These are phyloP conservation scores for Dipodomys merriami DNA, from an alignment of 2,113 vertebrate species.

Conservation along the genomic window DNA sequence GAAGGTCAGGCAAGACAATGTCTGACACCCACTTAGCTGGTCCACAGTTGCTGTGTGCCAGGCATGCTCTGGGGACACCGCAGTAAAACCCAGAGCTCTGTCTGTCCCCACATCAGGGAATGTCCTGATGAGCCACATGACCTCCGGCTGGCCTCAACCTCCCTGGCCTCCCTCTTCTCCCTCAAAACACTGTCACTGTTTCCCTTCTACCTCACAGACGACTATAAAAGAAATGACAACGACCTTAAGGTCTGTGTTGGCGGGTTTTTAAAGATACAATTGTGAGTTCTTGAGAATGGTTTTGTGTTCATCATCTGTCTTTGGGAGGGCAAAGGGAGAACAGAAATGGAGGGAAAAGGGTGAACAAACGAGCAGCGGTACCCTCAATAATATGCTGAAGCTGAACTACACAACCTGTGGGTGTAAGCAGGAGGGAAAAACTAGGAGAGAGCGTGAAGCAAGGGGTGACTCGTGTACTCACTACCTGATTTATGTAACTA, in stretches of 20 bases:
- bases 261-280: neutral
- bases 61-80: neutral
- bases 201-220: neutral
- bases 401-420: no score
- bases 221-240: neutral
- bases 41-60: neutral
- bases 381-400: no score
- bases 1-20: neutral
- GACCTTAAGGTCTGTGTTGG: neutral
- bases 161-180: neutral
- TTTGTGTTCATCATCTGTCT: no score
- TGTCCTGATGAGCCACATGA: neutral
- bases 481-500: no score
- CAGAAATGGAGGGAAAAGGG: no score
- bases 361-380: no score
- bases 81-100: neutral
- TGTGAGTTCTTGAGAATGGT: neutral
- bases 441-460: no score
- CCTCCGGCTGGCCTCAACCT: neutral
- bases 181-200: neutral
- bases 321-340: no score
- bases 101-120: neutral
- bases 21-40: neutral
- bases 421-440: no score
- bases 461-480: no score